These are phyloP conservation scores for Phoxinus dragarum DNA, from an alignment of 2,797 vertebrate genomes.

Conservation along the genomic window DNA sequence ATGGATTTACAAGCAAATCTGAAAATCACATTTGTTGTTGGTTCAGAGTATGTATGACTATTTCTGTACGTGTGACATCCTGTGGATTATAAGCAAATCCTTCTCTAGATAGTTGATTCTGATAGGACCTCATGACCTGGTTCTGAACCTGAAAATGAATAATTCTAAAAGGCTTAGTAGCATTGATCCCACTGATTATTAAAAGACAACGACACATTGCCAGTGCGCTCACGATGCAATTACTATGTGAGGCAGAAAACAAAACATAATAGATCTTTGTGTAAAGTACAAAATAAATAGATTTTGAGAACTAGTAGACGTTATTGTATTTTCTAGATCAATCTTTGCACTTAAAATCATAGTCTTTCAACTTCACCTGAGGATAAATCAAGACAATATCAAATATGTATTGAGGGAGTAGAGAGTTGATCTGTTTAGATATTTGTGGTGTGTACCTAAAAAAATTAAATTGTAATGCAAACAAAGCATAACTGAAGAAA, in stretches of 20 bases:
- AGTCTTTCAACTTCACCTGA: slow-evolving; percentile 5
- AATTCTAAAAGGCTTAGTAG: slow-evolving; percentile 40
- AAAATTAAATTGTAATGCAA: background rate
- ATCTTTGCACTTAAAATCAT: too few species aligned
- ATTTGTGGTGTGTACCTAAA: background rate
- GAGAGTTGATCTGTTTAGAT: background rate
- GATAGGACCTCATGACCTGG: slow-evolving; percentile 27
- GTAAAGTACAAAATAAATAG: background rate
- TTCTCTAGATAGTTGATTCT: slow-evolving; percentile 9
- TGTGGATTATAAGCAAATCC: slow-evolving; percentile 49
- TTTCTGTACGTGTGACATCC: background rate
- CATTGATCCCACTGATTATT: slow-evolving; percentile 31
- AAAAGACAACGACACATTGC: slow-evolving; percentile 7
- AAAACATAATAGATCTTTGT: slow-evolving; percentile 5
- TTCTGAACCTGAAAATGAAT: slow-evolving; percentile 37
- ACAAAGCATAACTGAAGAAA: background rate
- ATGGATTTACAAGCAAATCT: slow-evolving; percentile 7
- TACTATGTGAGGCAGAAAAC: slow-evolving; percentile 16
- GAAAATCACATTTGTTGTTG: slow-evolving; percentile 13
- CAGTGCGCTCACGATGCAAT: background rate
- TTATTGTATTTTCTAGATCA: background rate
- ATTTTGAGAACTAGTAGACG: slow-evolving; percentile 1
- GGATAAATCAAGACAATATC: background rate
- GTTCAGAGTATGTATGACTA: background rate
- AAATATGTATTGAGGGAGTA: background rate